Base-by-base conservation (phyloP, 2,113 vertebrate species). In the Lanius ludovicianus region DNA sequence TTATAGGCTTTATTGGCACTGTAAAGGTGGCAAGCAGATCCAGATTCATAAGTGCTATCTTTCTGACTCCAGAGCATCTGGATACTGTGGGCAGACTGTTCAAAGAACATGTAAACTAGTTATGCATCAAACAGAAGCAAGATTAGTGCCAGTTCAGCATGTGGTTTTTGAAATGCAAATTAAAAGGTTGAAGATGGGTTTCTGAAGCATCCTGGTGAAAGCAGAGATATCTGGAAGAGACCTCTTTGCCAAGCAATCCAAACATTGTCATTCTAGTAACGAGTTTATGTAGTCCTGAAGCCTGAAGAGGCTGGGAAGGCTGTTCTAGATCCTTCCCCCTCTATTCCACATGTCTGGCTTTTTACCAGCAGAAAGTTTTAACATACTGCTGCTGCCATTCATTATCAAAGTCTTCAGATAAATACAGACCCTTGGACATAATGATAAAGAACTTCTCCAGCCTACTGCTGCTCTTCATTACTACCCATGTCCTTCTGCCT, bases 31-130 rank as follows among this genome's bases (percentile, higher is more conserved):
- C 93, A 96, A 70, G 39, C 21, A 52, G 52, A 93, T 86, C 56
- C 56, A 90, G 73, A 92, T 76, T 90, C 86, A 67, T 10, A 83
- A 67, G 86, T 74, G 73, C 77, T 85, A 55, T 73, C 69, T 84
- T 96, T 92, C 69, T 64, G 71, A 95, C 89, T 97, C 84, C 46
- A 93, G 73, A 96, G 75, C 91, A 96, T 93, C 93, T 97, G 97
- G 71, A 96, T 68, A 41, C 90, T 93, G 94, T 95, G 92, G 82
- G 93, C 90, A 95, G 86, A 67, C 31, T 83, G 92, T 95, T 95
- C 75, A 92, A 84, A 91, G 80, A 84, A 73, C 50, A 56, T 37
- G 35, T 86, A 95, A 96, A 94, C 80, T 89, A 81, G 84, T 96
- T 93, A 89, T 31, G 87, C 88, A 94, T 94, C 92, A 94, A 94